Percentiles rank a stretch among this genome's conserved stretches.
phyloP scores from a whole-genome alignment of 2,888 invertebrate genomes.

The Drosophila stalkeri region DNA sequence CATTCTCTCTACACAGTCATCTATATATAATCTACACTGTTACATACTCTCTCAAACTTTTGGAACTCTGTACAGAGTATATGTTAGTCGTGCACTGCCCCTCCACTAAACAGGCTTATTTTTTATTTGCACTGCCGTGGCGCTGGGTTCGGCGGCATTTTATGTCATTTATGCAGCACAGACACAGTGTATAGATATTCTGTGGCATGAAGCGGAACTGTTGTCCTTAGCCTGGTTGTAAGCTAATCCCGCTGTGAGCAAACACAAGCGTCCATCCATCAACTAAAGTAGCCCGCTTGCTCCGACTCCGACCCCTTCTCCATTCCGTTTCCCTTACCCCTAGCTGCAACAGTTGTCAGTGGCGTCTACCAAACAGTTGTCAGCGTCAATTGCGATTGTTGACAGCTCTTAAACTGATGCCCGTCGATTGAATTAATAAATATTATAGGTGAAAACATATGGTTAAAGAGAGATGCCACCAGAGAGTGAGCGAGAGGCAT shows the following conservation, averaged over 20 bases:
- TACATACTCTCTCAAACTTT: neutral
- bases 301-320: no score
- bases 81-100: constrained; percentile 11
- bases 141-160: constrained; percentile 31
- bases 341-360: neutral
- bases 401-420: constrained; percentile 74
- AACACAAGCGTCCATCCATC: constrained; percentile 57
- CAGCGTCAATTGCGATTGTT: constrained; percentile 63
- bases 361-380: constrained; percentile 50
- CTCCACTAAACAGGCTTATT: neutral
- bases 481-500: neutral
- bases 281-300: constrained; percentile 8
- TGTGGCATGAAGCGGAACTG: constrained; percentile 32
- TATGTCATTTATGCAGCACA: constrained; percentile 29
- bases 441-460: constrained; percentile 76
- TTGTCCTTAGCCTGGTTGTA: constrained; percentile 57
- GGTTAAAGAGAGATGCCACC: constrained; percentile 11
- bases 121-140: constrained; percentile 37
- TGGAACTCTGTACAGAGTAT: constrained; percentile 16
- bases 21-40: neutral
- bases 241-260: constrained; percentile 70
- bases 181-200: constrained; percentile 14
- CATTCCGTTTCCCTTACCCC: neutral
- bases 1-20: neutral
- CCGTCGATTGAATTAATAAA: constrained; percentile 77